Evolutionary conservation across 2,113 vertebrate genomes (phyloP).

Genomic region (Eretmochelys imbricata): DNA sequence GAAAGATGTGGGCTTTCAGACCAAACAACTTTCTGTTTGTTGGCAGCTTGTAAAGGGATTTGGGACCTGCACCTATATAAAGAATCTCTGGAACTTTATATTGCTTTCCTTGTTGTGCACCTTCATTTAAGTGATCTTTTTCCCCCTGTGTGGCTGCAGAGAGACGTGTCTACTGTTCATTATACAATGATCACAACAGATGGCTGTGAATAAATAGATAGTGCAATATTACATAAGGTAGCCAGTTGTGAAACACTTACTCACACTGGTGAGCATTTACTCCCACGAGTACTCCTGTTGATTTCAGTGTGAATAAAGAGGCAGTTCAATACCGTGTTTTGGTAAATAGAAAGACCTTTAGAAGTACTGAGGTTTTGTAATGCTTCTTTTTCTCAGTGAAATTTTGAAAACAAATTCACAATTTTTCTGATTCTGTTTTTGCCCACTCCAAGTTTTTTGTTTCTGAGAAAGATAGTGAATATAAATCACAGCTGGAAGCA

Average conservation of each 20-base stretch:
- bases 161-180: fast-evolving
- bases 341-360: neutral
- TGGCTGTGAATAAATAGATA: neutral
- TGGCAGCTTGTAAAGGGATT: neutral
- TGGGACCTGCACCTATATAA: neutral
- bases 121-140: neutral
- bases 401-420: fast-evolving
- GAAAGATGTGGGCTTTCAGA: neutral
- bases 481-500: neutral
- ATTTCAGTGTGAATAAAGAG: neutral
- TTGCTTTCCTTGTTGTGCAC: neutral
- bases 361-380: neutral
- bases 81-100: neutral
- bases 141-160: neutral
- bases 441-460: neutral
- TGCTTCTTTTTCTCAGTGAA: neutral
- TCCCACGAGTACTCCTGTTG: fast-evolving
- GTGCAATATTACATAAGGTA: neutral
- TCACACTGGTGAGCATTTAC: neutral
- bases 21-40: neutral
- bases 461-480: neutral
- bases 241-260: fast-evolving
- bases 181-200: neutral
- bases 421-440: neutral
- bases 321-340: neutral